These are phyloP conservation scores for Vultur gryphus DNA, from an alignment of 2,797 vertebrate genomes.

Conservation along the genomic window DNA sequence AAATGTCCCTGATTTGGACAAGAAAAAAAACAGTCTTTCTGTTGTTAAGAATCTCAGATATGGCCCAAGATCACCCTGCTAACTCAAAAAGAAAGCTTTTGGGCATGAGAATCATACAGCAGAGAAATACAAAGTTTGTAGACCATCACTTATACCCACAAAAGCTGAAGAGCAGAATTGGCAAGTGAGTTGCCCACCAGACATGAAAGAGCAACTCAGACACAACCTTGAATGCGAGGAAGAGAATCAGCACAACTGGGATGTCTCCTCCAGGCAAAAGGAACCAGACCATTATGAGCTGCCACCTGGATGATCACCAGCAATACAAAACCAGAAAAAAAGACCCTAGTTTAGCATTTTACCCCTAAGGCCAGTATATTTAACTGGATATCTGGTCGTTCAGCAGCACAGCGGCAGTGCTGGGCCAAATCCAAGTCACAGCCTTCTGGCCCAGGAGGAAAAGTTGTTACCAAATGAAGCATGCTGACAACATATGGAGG, in stretches of 20 bases:
- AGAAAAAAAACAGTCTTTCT: neutral
- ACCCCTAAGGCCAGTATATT: neutral
- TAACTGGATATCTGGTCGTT: neutral
- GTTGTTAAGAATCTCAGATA: neutral
- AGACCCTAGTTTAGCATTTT: neutral
- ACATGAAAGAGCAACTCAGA: neutral
- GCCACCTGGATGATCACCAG: neutral
- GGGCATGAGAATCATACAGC: neutral
- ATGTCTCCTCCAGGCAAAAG: neutral
- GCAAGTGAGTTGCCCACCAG: neutral
- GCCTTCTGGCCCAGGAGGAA: neutral
- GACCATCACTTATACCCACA: neutral
- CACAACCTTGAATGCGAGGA: neutral
- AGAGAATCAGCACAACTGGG: neutral
- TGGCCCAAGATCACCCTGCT: neutral
- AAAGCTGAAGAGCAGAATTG: neutral
- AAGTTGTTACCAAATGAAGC: conserved; percentile 49
- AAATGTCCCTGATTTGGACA: neutral
- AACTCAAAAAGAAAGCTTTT: neutral
- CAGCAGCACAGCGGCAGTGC: neutral
- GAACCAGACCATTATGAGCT: neutral
- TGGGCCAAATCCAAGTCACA: conserved; percentile 25
- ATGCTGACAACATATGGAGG: conserved; percentile 34
- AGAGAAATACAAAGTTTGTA: neutral
- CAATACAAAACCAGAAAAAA: neutral